Conservation (phyloP, 1,140 invertebrate genomes). For the Drosophila orena region DNA sequence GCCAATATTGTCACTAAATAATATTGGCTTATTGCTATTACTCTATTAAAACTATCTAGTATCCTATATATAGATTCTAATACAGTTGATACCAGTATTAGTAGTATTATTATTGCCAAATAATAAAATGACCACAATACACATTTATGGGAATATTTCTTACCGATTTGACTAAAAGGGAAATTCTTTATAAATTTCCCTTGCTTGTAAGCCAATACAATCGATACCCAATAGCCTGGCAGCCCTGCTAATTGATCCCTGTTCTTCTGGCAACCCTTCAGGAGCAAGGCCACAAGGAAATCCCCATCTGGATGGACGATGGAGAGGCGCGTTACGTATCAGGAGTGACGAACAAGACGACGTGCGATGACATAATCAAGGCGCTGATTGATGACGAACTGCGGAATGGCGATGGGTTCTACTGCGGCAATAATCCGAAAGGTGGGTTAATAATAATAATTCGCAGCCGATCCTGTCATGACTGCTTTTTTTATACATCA, state of each 20-base stretch:
- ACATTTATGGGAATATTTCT: too few relatives aligned
- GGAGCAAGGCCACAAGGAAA: constrained; percentile 79
- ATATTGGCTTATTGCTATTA: too few relatives aligned
- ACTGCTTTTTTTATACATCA: constrained; percentile 26
- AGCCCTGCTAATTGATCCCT: constrained; percentile 6
- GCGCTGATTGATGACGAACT: constrained; percentile 84
- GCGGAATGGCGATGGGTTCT: constrained; percentile 46
- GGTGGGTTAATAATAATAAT: constrained; percentile 54
- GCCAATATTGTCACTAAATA: too few relatives aligned
- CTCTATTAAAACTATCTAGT: too few relatives aligned
- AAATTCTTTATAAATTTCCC: too few relatives aligned
- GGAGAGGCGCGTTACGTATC: constrained; percentile 80
- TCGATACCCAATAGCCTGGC: not conserved
- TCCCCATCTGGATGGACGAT: constrained; percentile 81
- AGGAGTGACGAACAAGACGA: constrained; percentile 81
- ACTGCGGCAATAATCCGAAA: constrained; percentile 47
- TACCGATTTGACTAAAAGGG: too few relatives aligned
- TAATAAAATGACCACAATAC: too few relatives aligned
- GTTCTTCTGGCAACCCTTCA: constrained; percentile 13
- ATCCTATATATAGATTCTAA: too few relatives aligned
- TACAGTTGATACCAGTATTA: too few relatives aligned
- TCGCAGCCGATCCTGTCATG: constrained; percentile 32
- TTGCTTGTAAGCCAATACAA: not conserved
- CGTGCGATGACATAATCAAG: constrained; percentile 85
- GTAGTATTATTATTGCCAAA: too few relatives aligned